These are phyloP conservation scores for Lamprologus tigripictilis DNA, from an alignment of 2,113 vertebrate species.

Conservation along the genomic window DNA sequence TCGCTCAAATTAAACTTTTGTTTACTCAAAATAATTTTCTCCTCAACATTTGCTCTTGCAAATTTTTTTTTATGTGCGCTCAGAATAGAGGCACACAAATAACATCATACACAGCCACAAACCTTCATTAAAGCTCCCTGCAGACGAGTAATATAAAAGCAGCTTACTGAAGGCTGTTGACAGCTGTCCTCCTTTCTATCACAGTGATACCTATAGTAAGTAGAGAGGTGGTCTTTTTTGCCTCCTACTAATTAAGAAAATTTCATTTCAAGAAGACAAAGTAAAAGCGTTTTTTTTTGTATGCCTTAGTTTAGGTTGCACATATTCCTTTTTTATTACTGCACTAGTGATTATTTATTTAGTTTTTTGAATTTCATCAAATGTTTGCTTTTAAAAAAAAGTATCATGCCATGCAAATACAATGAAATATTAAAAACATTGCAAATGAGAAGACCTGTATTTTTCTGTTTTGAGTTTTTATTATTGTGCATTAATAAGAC, in stretches of 20 bases:
- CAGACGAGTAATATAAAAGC: background rate
- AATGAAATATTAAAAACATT: background rate
- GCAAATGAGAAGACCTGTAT: background rate
- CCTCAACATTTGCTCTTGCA: too few relatives aligned
- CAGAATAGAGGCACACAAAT: too few relatives aligned
- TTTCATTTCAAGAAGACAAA: background rate
- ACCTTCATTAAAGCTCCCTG: background rate
- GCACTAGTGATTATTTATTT: background rate
- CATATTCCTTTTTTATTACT: background rate
- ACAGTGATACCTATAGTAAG: background rate
- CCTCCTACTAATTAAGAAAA: background rate
- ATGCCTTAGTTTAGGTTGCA: background rate
- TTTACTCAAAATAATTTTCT: too few relatives aligned
- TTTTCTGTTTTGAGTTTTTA: background rate
- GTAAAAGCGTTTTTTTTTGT: background rate
- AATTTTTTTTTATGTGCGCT: too few relatives aligned
- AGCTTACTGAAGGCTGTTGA: background rate
- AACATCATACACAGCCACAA: background rate
- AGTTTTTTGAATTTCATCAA: background rate
- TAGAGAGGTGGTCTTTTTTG: background rate
- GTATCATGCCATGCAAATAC: background rate
- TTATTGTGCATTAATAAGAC: background rate
- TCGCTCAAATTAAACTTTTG: too few relatives aligned
- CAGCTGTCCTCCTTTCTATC: background rate
- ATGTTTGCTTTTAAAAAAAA: background rate